A percentile compares a stretch with the other conserved stretches of the same genome.
These are phyloP conservation scores for Dicerorhinus sumatrensis DNA, from an alignment of 2,113 vertebrate species.

Conservation along the genomic window DNA sequence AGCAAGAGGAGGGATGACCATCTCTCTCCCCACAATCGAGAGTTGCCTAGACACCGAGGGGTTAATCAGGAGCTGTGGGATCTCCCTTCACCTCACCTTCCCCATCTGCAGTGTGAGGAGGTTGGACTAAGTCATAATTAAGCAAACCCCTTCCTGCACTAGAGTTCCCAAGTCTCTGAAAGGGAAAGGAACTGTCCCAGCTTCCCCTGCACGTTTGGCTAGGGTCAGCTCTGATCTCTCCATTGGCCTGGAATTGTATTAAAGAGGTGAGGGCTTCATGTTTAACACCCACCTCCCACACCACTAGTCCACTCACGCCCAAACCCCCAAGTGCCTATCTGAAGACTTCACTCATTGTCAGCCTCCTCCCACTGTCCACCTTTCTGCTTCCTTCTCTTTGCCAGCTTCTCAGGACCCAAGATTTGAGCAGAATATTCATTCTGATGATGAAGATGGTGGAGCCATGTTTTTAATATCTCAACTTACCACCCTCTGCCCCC, in stretches of 20 bases:
- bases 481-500: background rate
- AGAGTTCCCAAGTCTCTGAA: background rate
- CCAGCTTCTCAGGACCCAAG: background rate
- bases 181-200: background rate
- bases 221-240: background rate
- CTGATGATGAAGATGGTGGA: background rate
- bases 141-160: background rate
- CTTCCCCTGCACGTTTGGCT: background rate
- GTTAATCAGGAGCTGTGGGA: background rate
- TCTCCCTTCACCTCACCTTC: background rate
- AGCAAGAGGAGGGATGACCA: accelerated
- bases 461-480: background rate
- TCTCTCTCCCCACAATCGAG: background rate
- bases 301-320: background rate
- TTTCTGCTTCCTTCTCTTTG: background rate
- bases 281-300: background rate
- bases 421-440: background rate
- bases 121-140: background rate
- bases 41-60: accelerated
- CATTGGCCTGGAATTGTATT: background rate
- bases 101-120: background rate
- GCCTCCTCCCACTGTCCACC: background rate
- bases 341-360: background rate
- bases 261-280: background rate
- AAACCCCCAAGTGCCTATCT: background rate